phyloP scores from a whole-genome alignment of 2,888 invertebrate genomes.

The Ectemnius cavifrons region DNA sequence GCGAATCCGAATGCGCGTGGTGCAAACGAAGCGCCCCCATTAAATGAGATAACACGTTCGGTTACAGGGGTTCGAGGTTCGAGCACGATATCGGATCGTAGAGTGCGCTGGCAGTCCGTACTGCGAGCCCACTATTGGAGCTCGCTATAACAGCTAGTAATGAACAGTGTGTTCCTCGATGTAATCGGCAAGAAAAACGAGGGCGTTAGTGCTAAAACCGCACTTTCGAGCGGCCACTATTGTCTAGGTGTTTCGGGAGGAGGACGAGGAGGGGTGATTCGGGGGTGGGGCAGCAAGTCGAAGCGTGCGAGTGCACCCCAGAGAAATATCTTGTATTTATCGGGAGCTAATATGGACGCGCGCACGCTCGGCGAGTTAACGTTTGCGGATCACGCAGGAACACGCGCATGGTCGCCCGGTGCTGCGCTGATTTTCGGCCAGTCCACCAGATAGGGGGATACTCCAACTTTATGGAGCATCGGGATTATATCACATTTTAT shows the following conservation, averaged over 20 bases:
- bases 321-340: constrained; percentile 37
- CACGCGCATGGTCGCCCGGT: neutral
- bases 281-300: neutral
- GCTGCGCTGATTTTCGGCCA: constrained; percentile 27
- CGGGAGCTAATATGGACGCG: constrained; percentile 18
- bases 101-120: neutral
- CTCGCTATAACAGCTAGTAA: neutral
- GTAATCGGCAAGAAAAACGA: constrained; percentile 12
- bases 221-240: constrained; percentile 5
- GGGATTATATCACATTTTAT: constrained; percentile 54
- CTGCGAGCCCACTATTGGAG: too few species aligned
- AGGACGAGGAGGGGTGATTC: too few species aligned
- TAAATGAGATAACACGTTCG: too few species aligned
- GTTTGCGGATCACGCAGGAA: constrained; percentile 23
- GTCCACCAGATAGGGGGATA: constrained; percentile 17
- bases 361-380: neutral
- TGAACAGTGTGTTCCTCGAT: neutral
- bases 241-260: constrained; percentile 13
- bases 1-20: too few species aligned
- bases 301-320: neutral
- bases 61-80: too few species aligned
- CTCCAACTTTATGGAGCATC: constrained; percentile 40
- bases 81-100: too few species aligned
- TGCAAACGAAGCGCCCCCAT: too few species aligned
- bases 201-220: constrained; percentile 14